Conservation (phyloP, 2,797 vertebrate genomes). For the Masticophis lateralis region DNA sequence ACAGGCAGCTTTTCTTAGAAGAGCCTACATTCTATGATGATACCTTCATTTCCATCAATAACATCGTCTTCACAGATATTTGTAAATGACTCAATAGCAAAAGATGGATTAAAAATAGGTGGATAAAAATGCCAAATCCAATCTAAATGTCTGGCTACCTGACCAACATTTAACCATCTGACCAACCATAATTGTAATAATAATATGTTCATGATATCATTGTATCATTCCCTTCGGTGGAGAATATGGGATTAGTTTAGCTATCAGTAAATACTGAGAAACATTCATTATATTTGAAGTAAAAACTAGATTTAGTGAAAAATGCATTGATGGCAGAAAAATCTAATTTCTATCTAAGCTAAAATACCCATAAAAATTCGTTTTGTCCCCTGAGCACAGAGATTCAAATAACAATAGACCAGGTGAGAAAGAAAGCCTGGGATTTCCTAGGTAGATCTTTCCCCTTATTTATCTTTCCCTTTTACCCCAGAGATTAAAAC, state of each 20-base stretch:
- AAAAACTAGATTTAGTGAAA: not conserved
- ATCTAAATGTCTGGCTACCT: not conserved
- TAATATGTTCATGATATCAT: not conserved
- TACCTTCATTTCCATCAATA: not conserved
- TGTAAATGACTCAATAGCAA: not conserved
- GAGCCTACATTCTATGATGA: not conserved
- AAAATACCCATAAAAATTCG: not conserved
- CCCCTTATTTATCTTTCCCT: not conserved
- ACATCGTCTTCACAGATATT: not conserved
- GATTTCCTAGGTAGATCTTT: not conserved
- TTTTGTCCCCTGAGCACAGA: not conserved
- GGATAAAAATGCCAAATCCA: not conserved
- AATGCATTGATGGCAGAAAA: not conserved
- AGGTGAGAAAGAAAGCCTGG: not conserved
- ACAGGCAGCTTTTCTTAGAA: not conserved
- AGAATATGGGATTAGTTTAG: not conserved
- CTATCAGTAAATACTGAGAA: not conserved
- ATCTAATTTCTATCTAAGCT: not conserved
- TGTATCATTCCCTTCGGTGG: not conserved
- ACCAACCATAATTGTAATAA: not conserved
- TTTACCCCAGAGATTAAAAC: not conserved
- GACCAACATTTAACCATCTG: not conserved
- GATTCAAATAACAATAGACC: not conserved
- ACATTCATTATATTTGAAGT: not conserved
- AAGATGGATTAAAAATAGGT: not conserved